phyloP scores from a whole-genome alignment of 2,888 invertebrate genomes.

The Lydus trimaculatus region DNA sequence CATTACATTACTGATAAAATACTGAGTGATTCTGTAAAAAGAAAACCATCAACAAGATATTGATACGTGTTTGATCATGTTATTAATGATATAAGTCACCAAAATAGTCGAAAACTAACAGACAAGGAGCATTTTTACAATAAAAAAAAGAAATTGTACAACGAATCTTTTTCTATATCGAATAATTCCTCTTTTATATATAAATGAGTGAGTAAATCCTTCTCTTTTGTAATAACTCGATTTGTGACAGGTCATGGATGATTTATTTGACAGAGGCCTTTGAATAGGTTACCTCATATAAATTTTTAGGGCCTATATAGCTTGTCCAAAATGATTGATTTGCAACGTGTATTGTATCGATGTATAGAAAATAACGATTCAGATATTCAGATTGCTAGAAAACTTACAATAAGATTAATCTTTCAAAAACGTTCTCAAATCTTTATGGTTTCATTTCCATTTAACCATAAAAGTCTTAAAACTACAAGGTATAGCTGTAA shows the following conservation, averaged over 20 bases:
- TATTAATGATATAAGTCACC: no score
- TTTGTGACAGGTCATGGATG: conserved; percentile 27
- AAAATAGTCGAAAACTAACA: neutral
- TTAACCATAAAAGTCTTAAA: neutral
- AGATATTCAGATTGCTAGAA: neutral
- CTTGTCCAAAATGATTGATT: conserved; percentile 2
- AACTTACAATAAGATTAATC: neutral
- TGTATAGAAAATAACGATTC: neutral
- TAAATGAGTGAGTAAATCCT: neutral
- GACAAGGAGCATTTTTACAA: neutral
- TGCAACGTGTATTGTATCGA: neutral
- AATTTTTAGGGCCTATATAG: conserved; percentile 12
- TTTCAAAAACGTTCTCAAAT: neutral
- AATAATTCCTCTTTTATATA: neutral
- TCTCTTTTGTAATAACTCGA: conserved; percentile 23
- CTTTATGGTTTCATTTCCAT: neutral
- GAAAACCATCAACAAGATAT: neutral
- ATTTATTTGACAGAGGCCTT: conserved; percentile 26
- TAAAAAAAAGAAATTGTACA: no score
- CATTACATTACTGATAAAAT: no score
- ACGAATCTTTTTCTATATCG: neutral
- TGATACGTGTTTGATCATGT: no score
- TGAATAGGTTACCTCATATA: conserved; percentile 27
- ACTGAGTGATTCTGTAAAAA: neutral
- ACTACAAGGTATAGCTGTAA: neutral